Conservation (phyloP, 1,140 invertebrate species). For the Macrobrachium rosenbergii region DNA sequence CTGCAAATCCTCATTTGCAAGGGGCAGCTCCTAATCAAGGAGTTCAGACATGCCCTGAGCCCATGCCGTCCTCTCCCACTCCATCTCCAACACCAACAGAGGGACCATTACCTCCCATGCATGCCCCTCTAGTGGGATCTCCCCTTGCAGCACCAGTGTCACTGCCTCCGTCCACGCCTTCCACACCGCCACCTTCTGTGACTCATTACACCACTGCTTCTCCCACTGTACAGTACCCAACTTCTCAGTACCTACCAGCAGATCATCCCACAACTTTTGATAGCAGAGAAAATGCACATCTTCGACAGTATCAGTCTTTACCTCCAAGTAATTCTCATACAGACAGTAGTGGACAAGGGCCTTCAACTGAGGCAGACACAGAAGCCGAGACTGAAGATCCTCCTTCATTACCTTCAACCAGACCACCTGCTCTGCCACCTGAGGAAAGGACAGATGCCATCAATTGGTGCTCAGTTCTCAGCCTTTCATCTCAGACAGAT, state of each 20-base stretch:
- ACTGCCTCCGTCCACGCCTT: constrained; percentile 68
- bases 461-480: constrained; percentile 92
- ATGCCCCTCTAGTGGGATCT: constrained; percentile 54
- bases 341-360: constrained; percentile 31
- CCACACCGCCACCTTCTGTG: constrained; percentile 56
- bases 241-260: constrained; percentile 68
- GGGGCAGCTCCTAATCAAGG: constrained; percentile 43
- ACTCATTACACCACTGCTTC: constrained; percentile 57
- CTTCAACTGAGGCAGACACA: constrained; percentile 27
- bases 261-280: constrained; percentile 45
- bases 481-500: constrained; percentile 85
- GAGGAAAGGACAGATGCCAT: constrained; percentile 77
- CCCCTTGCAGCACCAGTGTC: constrained; percentile 67
- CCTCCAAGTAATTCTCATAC: constrained; percentile 40
- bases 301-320: constrained; percentile 48
- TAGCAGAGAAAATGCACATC: constrained; percentile 43
- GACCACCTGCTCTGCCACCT: constrained; percentile 78
- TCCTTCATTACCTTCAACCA: constrained; percentile 24
- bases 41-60: constrained; percentile 55
- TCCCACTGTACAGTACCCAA: constrained; percentile 51
- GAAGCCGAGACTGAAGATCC: constrained; percentile 30
- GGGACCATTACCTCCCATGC: constrained; percentile 60
- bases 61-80: constrained; percentile 57
- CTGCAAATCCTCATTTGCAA: constrained; percentile 48
- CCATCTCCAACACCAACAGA: constrained; percentile 65